Percentiles rank a stretch among this genome's conserved stretches.
Evolutionary conservation across 2,113 vertebrate genomes (phyloP).

Genomic region (Hypanus sabinus): DNA sequence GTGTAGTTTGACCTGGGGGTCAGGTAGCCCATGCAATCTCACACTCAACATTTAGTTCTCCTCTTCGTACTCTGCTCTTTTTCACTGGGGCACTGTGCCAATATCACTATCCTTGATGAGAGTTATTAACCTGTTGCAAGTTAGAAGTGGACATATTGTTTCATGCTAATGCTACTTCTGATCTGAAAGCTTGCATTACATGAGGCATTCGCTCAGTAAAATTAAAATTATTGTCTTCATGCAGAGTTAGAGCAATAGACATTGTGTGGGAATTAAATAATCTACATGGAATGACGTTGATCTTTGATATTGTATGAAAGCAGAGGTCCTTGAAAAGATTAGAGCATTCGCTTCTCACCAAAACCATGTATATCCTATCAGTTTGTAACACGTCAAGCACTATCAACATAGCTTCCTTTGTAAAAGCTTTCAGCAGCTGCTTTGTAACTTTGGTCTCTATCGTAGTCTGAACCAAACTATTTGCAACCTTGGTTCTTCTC

Average conservation of each 20-base stretch:
- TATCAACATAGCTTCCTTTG: too few relatives aligned
- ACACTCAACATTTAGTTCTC: too few relatives aligned
- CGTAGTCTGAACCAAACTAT: too few relatives aligned
- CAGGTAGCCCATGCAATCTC: too few relatives aligned
- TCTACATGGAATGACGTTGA: neutral
- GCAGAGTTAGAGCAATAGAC: neutral
- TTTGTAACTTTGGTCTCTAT: too few relatives aligned
- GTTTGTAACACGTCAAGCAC: neutral
- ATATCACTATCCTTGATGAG: neutral
- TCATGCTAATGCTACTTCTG: neutral
- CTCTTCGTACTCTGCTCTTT: too few relatives aligned
- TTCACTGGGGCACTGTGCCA: too few relatives aligned
- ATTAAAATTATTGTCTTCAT: too few relatives aligned
- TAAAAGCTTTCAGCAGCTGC: too few relatives aligned
- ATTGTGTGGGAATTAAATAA: neutral
- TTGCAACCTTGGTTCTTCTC: too few relatives aligned
- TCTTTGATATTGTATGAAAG: neutral
- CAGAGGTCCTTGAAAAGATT: neutral
- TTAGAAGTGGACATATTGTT: neutral
- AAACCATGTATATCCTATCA: neutral
- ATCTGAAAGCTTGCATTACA: neutral
- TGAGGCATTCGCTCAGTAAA: too few relatives aligned
- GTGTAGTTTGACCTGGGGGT: too few relatives aligned
- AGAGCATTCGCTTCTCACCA: neutral
- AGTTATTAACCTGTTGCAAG: neutral